Evolutionary conservation across 2,113 vertebrate species (phyloP).

Genomic region (Zosterops hypoxanthus): DNA sequence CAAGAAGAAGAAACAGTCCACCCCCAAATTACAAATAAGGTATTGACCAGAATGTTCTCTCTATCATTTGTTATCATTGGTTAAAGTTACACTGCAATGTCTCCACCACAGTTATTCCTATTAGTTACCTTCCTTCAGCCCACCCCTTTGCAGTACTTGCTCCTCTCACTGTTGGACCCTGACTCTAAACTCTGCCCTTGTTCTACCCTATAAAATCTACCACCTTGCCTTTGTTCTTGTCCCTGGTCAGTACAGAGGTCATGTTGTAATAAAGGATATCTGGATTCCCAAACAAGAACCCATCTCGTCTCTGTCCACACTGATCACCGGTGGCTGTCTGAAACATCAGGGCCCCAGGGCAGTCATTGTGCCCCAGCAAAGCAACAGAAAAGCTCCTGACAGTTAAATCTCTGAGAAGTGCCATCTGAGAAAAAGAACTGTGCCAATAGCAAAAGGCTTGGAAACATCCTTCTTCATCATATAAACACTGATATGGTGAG

Average conservation of each 20-base stretch:
- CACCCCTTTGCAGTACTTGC: not conserved
- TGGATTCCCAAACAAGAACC: not conserved
- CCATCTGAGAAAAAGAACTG: not conserved
- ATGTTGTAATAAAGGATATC: not conserved
- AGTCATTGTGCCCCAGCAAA: not conserved
- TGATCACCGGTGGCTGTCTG: not conserved
- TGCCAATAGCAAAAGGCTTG: not conserved
- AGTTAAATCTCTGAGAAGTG: not conserved
- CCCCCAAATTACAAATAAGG: not conserved
- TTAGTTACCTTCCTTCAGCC: not conserved
- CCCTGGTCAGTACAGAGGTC: not conserved
- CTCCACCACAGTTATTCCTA: not conserved
- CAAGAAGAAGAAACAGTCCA: not conserved
- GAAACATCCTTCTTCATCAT: not conserved
- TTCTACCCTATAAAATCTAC: not conserved
- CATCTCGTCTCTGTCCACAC: fast-evolving
- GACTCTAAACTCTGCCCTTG: not conserved
- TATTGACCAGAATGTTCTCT: not conserved
- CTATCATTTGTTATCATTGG: not conserved
- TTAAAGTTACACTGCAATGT: not conserved
- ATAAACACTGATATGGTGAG: not conserved
- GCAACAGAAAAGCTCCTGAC: not conserved
- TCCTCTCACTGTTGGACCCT: not conserved
- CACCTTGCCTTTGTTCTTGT: not conserved
- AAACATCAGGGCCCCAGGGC: not conserved